A percentile compares a stretch with the other conserved stretches of the same genome.
Conservation (phyloP, 1,140 invertebrate genomes). For the Ceratosolen fusciceps region DNA sequence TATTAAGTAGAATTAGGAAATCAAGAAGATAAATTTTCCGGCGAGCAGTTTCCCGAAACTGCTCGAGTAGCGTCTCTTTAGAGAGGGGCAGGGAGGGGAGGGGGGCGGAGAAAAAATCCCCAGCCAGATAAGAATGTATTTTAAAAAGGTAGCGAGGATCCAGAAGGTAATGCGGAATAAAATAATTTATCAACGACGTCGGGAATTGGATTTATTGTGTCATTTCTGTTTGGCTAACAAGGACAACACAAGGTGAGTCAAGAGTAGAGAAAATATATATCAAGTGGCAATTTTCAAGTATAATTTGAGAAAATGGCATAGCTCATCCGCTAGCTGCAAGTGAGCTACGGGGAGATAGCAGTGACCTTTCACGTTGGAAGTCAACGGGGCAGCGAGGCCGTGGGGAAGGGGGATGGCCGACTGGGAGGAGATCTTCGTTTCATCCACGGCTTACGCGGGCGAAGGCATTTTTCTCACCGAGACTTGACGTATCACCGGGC, state of each 20-base stretch:
- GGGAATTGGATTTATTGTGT: constrained; percentile 37
- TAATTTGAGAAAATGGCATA: constrained; percentile 40
- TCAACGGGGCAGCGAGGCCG: neutral
- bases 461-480: constrained; percentile 58
- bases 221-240: neutral
- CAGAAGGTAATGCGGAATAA: neutral
- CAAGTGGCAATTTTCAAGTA: constrained; percentile 32
- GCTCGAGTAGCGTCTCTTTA: no score
- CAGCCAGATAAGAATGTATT: no score
- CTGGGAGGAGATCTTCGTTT: neutral
- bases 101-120: no score
- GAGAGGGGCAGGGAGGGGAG: no score
- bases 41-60: no score
- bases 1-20: no score
- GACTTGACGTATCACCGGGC: constrained; percentile 60
- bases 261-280: neutral
- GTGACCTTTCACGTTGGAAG: constrained; percentile 36
- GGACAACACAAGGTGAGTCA: neutral
- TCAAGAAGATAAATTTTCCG: no score
- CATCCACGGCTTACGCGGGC: constrained; percentile 5
- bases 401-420: neutral
- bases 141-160: no score
- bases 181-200: constrained; percentile 33
- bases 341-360: neutral
- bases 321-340: neutral